These are phyloP conservation scores for Coccyzus lansbergi DNA, from an alignment of 2,797 vertebrate species.

Conservation along the genomic window DNA sequence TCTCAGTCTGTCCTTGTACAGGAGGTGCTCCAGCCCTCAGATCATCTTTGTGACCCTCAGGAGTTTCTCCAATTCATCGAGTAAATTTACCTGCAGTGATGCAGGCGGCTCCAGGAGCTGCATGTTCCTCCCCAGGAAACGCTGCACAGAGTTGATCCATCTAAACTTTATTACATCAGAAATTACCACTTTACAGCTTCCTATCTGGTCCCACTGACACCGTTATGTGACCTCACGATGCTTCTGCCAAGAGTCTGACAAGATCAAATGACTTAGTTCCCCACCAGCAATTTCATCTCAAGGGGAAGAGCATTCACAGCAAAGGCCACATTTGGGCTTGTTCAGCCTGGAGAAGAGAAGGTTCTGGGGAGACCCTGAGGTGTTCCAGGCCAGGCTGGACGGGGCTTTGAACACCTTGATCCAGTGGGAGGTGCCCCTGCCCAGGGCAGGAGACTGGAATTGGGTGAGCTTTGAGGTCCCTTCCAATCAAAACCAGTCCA, in stretches of 20 bases:
- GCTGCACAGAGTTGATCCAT: conserved; percentile 32
- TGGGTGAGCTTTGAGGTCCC: too few relatives aligned
- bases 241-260: background rate
- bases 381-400: too few relatives aligned
- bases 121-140: conserved; percentile 45
- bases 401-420: too few relatives aligned
- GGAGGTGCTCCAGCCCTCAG: too few relatives aligned
- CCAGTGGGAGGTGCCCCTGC: too few relatives aligned
- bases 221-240: background rate
- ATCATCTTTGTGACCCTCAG: background rate
- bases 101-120: background rate
- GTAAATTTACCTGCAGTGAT: conserved; percentile 23
- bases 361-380: too few relatives aligned
- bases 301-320: background rate
- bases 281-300: background rate
- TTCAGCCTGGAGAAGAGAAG: too few relatives aligned
- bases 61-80: conserved; percentile 55
- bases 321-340: background rate
- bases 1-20: too few relatives aligned
- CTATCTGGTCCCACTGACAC: background rate
- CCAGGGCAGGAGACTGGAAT: too few relatives aligned
- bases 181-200: conserved; percentile 46
- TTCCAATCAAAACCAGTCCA: too few relatives aligned
- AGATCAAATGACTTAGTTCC: background rate
- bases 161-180: conserved; percentile 40